Evolutionary conservation across 2,888 invertebrate species (phyloP).

Genomic region (Volucella inflata): DNA sequence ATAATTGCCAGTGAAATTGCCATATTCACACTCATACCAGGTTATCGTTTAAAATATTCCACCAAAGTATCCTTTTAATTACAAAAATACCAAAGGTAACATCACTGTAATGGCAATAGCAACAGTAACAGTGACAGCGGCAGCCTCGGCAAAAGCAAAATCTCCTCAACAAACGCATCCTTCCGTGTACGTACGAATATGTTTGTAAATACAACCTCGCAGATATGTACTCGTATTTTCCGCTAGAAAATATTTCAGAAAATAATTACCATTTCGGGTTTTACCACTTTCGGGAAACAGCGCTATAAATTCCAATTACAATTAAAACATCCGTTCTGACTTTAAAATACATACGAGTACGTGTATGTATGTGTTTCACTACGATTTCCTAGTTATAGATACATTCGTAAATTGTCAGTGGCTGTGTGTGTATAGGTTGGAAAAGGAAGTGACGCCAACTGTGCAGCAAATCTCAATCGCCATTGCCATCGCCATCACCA

Average conservation of each 20-base stretch:
- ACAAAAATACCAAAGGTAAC: constrained; percentile 26
- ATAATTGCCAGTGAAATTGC: constrained; percentile 12
- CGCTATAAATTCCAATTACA: constrained; percentile 65
- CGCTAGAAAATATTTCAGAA: neutral
- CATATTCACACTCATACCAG: neutral
- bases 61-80: constrained; percentile 13
- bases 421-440: neutral
- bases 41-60: neutral
- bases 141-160: too few relatives aligned
- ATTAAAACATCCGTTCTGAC: constrained; percentile 60
- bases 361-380: too few relatives aligned
- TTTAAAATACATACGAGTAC: constrained; percentile 1
- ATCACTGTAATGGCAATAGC: too few relatives aligned
- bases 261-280: constrained; percentile 23
- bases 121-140: too few relatives aligned
- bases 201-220: too few relatives aligned
- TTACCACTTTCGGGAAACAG: constrained; percentile 34
- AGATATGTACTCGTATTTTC: too few relatives aligned
- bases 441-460: neutral
- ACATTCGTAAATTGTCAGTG: constrained; percentile 16
- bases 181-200: too few relatives aligned
- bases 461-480: constrained; percentile 10
- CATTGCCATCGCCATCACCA: constrained; percentile 20
- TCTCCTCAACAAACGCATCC: too few relatives aligned
- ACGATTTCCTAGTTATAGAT: too few relatives aligned